These are phyloP conservation scores for Myotis lucifugus DNA, from an alignment of 2,113 vertebrate genomes.

Conservation along the genomic window DNA sequence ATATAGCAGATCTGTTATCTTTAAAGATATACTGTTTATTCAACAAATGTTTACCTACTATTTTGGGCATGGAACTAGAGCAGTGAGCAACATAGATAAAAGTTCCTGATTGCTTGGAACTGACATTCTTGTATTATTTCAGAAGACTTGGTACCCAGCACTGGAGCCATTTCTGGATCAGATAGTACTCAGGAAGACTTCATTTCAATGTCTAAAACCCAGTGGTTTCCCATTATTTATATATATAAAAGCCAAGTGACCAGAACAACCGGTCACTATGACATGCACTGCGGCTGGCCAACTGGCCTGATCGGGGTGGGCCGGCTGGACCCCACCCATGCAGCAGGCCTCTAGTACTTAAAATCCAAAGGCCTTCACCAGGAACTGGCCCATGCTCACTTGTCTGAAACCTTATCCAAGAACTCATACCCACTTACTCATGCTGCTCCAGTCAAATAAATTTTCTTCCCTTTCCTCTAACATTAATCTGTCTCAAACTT, in stretches of 20 bases:
- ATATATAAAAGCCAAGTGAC: too few relatives aligned
- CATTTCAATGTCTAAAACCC: background rate
- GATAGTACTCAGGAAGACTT: background rate
- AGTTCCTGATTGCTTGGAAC: background rate
- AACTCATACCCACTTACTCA: background rate
- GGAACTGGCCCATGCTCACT: background rate
- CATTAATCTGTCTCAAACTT: background rate
- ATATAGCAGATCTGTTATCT: background rate
- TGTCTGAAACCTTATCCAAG: background rate
- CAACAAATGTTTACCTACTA: constrained; percentile 1
- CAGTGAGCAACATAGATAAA: background rate
- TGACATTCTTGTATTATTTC: constrained; percentile 42
- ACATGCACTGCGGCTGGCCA: too few relatives aligned
- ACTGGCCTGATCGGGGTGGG: too few relatives aligned
- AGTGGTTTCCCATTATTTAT: background rate
- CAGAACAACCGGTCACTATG: too few relatives aligned
- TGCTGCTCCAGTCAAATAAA: background rate
- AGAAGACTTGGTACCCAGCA: background rate
- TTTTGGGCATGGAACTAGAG: background rate
- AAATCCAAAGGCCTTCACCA: background rate
- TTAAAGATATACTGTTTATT: constrained; percentile 16
- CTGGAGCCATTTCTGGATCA: background rate
- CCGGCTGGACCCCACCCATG: accelerated
- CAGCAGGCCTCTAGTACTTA: background rate
- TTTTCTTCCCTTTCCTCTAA: background rate